These are phyloP conservation scores for Coleophora deauratella DNA, from an alignment of 2,888 invertebrate genomes.

Conservation along the genomic window DNA sequence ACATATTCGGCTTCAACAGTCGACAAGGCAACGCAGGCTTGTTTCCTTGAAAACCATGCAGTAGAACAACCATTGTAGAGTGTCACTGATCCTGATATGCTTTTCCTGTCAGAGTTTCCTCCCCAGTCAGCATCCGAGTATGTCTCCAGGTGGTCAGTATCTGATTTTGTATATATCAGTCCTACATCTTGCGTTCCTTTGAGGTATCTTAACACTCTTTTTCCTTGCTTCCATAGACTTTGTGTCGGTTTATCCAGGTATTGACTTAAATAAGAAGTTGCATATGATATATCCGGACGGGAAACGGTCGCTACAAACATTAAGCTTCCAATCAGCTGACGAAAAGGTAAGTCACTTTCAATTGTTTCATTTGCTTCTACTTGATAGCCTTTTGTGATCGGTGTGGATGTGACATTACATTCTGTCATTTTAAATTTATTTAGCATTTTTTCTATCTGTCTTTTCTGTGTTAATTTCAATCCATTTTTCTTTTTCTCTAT, in stretches of 20 bases:
- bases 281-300: slow-evolving; percentile 2
- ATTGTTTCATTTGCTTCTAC: not conserved
- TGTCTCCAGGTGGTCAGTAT: not conserved
- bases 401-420: slow-evolving; percentile 1
- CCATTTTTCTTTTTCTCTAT: slow-evolving; percentile 3
- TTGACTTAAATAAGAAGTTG: slow-evolving; percentile 5
- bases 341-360: slow-evolving; percentile 2
- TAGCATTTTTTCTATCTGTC: slow-evolving; percentile 8
- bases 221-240: slow-evolving; percentile 5
- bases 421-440: slow-evolving; percentile 9
- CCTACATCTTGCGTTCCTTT: slow-evolving; percentile 1
- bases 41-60: slow-evolving; percentile 8
- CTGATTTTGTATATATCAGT: not conserved
- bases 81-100: slow-evolving; percentile 2
- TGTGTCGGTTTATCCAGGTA: slow-evolving; percentile 2
- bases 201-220: slow-evolving; percentile 2
- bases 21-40: slow-evolving; percentile 5
- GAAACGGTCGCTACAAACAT: slow-evolving; percentile 5
- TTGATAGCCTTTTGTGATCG: slow-evolving; percentile 1
- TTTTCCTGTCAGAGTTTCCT: slow-evolving; percentile 3
- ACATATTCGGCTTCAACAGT: slow-evolving; percentile 9
- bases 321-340: slow-evolving; percentile 4
- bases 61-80: slow-evolving; percentile 1
- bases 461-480: slow-evolving; percentile 8
- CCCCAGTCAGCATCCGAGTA: slow-evolving; percentile 11